A percentile compares a stretch with the other conserved stretches of the same genome.
These are phyloP conservation scores for Mamestra brassicae DNA, from an alignment of 2,888 invertebrate species.

Conservation along the genomic window DNA sequence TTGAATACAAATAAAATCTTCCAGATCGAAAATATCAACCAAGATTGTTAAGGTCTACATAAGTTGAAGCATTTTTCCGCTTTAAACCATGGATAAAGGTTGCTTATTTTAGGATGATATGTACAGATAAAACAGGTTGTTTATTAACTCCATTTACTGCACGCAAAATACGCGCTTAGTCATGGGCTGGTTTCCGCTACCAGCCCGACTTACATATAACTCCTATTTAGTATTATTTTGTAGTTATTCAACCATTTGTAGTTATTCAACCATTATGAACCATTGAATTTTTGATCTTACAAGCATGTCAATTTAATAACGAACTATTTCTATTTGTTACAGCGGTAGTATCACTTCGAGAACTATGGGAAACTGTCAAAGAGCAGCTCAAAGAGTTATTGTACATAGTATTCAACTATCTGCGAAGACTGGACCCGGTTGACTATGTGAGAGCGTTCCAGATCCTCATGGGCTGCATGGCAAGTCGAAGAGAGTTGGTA, in stretches of 20 bases:
- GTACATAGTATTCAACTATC: conserved; percentile 81
- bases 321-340: conserved; percentile 43
- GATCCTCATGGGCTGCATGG: conserved; percentile 77
- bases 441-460: conserved; percentile 78
- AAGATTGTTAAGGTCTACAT: no score
- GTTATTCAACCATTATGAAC: not conserved
- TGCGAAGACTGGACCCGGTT: conserved; percentile 75
- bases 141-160: no score
- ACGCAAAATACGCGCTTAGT: no score
- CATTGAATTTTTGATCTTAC: not conserved
- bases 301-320: not conserved
- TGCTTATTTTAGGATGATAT: no score
- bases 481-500: conserved; percentile 78
- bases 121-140: not conserved
- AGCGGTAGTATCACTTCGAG: conserved; percentile 81
- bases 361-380: conserved; percentile 80
- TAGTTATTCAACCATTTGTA: not conserved
- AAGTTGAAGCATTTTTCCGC: no score
- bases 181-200: no score
- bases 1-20: not conserved
- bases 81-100: no score
- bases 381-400: conserved; percentile 78
- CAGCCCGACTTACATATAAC: no score
- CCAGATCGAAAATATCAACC: not conserved
- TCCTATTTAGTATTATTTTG: not conserved